These are phyloP conservation scores for Microctonus brassicae DNA, from an alignment of 2,888 invertebrate genomes.

Conservation along the genomic window DNA sequence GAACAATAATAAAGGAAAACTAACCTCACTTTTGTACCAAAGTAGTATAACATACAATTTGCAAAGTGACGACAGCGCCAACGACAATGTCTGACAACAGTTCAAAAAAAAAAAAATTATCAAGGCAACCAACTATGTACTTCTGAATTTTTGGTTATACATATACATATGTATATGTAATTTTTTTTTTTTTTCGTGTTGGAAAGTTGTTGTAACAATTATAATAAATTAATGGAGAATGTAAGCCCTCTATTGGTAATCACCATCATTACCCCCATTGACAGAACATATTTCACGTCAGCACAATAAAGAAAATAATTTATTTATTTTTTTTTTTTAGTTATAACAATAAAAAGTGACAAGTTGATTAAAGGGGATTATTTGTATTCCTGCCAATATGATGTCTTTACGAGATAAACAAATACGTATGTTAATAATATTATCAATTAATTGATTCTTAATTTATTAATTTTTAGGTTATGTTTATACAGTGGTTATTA, in stretches of 20 bases:
- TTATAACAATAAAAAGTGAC: too few species aligned
- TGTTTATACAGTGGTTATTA: slow-evolving; percentile 36
- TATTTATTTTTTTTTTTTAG: not conserved
- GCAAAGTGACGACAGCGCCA: too few species aligned
- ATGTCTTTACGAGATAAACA: slow-evolving; percentile 79
- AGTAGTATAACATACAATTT: too few species aligned
- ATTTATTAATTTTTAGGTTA: slow-evolving; percentile 30
- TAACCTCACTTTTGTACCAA: too few species aligned
- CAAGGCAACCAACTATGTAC: too few species aligned
- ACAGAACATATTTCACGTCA: slow-evolving; percentile 45
- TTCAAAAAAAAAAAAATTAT: too few species aligned
- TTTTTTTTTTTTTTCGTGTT: not conserved
- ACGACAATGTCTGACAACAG: too few species aligned
- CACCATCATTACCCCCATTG: slow-evolving; percentile 22
- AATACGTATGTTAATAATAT: slow-evolving; percentile 73
- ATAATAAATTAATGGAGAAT: too few species aligned
- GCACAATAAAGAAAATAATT: slow-evolving; percentile 30
- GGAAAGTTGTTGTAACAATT: too few species aligned
- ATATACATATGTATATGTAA: too few species aligned
- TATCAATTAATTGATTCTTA: slow-evolving; percentile 28
- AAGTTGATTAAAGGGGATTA: not conserved
- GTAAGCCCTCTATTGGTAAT: not conserved
- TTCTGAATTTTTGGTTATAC: too few species aligned
- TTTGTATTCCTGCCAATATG: slow-evolving; percentile 70
- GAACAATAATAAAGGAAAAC: not conserved